Evolutionary conservation across 2,888 invertebrate genomes (phyloP), one percentile per base, ranked within the genome.

Genomic region (Stratiomys singularior): DNA sequence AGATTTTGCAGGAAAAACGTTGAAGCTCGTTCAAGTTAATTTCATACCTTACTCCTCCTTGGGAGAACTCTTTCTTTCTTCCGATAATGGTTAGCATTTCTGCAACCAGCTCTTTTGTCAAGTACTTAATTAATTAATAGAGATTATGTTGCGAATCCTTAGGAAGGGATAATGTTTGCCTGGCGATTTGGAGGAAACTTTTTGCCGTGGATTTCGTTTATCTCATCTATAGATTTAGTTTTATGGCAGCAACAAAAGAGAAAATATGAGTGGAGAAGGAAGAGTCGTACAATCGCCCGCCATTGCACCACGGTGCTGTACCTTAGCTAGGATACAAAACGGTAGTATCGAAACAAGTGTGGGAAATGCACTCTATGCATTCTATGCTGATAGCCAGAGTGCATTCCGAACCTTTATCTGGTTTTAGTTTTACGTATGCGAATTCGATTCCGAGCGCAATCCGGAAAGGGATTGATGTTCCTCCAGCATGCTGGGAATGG

Each of bases 401-500:
- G 60, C 60, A 60, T 60, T 60, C 2, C 60, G 30, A 64, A 64
- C 15, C 64, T 30, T 64, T 64, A 28, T 64, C 28, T 64, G 15
- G 64, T 64, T 64, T 64, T 64, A 30, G 28, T 30, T 64, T 64
- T 60, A 60, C 28, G 64, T 64, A 23, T 28, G 64, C 28, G 9
- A 30, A 9, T 64, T 13, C 64, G 25, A 60, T 11, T 28, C 28
- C 2, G 28, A 30, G 7, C 60, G 23, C 60, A 7, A 18, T 3
- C 23, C 25, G 37, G 23, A 60, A 60, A 60, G 60, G 21, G 60
- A 21, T 60, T 21, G 23, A 60, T 60, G 60, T 5, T 23, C 25
- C 18, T 3, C 25, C 7, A 60, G 60, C 52, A 15, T 52, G 7
- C 11, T 3, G 37, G 9, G 37, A 37, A 3, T 37, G 37, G 37